phyloP scores from a whole-genome alignment of 2,888 invertebrate species.

The Drosophila niveifrons region DNA sequence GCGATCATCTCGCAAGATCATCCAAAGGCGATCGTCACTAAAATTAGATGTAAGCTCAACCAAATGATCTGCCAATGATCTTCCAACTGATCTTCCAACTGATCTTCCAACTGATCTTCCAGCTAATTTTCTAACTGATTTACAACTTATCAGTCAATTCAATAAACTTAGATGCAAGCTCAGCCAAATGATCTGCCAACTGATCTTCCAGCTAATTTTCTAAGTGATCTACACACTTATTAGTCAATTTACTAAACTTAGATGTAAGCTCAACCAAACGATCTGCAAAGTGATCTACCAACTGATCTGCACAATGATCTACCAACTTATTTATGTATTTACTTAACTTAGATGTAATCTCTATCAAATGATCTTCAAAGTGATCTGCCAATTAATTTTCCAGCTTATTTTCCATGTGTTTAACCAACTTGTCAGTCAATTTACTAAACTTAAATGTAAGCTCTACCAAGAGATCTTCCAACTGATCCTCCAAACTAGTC shows the following conservation, averaged over 20 bases:
- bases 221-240: too few species aligned
- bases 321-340: neutral
- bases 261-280: neutral
- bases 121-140: neutral
- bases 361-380: too few species aligned
- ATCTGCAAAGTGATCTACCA: neutral
- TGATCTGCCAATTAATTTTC: too few species aligned
- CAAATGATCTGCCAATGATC: neutral
- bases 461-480: too few species aligned
- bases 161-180: neutral
- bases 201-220: neutral
- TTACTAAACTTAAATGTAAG: too few species aligned
- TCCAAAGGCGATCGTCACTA: too few species aligned
- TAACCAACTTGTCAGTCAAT: too few species aligned
- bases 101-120: neutral
- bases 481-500: neutral
- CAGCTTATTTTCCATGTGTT: too few species aligned
- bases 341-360: too few species aligned
- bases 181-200: neutral
- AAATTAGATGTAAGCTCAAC: too few species aligned
- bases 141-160: neutral
- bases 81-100: neutral
- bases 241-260: too few species aligned
- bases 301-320: neutral
- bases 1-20: too few species aligned